Percentiles rank a stretch among this genome's conserved stretches.
Evolutionary conservation across 2,113 vertebrate genomes (phyloP).

Genomic region (Pogonocichla stellata): DNA sequence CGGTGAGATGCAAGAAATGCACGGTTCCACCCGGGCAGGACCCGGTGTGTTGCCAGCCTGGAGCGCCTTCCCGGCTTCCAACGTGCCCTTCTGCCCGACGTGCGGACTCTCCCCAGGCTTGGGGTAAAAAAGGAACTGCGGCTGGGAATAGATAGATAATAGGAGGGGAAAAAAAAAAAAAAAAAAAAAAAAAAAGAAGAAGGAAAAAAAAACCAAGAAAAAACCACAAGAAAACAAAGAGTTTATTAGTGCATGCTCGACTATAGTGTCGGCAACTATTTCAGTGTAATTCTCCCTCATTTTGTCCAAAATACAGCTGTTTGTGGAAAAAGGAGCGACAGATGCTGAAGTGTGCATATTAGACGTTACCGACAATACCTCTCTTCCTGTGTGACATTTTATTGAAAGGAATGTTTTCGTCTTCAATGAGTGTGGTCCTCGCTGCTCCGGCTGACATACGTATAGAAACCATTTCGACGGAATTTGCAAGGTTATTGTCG

Average conservation of each 20-base stretch:
- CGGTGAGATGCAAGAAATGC: background rate
- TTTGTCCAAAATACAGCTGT: background rate
- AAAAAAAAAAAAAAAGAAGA: background rate
- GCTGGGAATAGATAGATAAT: background rate
- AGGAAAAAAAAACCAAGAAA: too few relatives aligned
- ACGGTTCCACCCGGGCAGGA: background rate
- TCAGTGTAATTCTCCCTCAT: background rate
- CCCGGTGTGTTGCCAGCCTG: accelerated
- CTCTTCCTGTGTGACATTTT: background rate
- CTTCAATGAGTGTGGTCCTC: background rate
- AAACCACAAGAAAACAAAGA: background rate
- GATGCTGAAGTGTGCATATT: background rate
- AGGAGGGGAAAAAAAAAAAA: too few relatives aligned
- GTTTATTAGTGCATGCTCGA: background rate
- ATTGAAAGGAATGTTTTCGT: background rate
- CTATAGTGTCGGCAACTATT: background rate
- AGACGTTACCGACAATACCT: background rate
- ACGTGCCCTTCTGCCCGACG: background rate
- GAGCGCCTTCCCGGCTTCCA: background rate
- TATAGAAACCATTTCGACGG: background rate
- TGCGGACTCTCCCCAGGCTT: background rate
- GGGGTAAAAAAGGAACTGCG: background rate
- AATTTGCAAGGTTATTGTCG: background rate
- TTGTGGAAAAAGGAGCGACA: background rate
- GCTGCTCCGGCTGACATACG: accelerated